Evolutionary conservation across 2,888 invertebrate species (phyloP).

Genomic region (Carpatolechia fugitivella): DNA sequence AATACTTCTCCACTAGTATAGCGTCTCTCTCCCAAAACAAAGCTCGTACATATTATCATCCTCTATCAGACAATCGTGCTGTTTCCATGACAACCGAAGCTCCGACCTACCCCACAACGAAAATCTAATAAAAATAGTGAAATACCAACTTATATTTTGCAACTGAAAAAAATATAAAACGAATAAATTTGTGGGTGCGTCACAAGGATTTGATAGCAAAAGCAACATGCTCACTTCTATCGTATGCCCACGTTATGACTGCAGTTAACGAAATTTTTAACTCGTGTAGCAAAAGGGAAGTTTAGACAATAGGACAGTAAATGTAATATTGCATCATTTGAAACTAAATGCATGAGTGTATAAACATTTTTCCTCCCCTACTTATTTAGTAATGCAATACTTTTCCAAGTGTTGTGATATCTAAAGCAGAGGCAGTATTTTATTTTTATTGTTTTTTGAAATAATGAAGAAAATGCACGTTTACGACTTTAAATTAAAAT

Average conservation of each 20-base stretch:
- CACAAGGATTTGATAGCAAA: conserved; percentile 17
- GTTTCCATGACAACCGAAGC: conserved; percentile 48
- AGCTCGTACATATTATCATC: conserved; percentile 15
- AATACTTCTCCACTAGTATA: background rate
- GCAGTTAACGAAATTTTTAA: background rate
- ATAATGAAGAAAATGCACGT: background rate
- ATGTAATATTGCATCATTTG: conserved; percentile 23
- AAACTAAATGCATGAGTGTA: conserved; percentile 38
- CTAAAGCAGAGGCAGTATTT: background rate
- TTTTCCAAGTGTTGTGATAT: conserved; percentile 30
- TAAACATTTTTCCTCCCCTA: conserved; percentile 49
- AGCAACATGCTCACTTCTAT: background rate
- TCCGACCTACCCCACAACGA: conserved; percentile 52
- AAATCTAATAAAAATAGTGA: conserved; percentile 55
- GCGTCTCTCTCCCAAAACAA: conserved; percentile 21
- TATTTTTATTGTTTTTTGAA: background rate
- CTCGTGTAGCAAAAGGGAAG: background rate
- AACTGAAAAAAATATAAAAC: background rate
- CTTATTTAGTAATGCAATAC: conserved; percentile 57
- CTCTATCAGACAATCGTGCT: conserved; percentile 45
- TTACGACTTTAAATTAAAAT: too few species aligned
- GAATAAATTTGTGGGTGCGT: background rate
- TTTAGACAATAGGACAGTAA: conserved; percentile 18
- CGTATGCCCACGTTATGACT: background rate
- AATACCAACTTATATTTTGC: conserved; percentile 19